Evolutionary conservation across 2,888 invertebrate species (phyloP), one percentile per base, ranked within the genome.

Genomic region (Drosophila putrida): DNA sequence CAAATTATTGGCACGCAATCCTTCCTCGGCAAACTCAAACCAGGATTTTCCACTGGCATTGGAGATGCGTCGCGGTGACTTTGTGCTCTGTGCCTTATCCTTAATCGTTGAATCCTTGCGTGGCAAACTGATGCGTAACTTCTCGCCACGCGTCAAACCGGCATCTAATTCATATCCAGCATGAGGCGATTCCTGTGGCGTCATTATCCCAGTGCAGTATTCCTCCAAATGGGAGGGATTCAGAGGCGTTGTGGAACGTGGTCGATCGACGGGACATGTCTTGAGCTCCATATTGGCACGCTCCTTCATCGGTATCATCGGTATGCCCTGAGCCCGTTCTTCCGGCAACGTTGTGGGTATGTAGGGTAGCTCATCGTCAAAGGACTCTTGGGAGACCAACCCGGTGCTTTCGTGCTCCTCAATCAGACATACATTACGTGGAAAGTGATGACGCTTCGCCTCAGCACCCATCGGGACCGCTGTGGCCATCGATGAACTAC

Each of bases 311-410:
- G 97, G 97, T 75, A 97, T 94, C 88, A 97, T 95, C 15, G 97
- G 96, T 76, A 97, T 93, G 28, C 96, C 97, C 71, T 96, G 94
- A 13, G 97, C 95, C 73, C 97, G 95, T 93, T 97, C 97, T 91
- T 95, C 94, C 20, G 97, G 97, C 89, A 97, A 93, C 59, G 97
- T 97, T n/a, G 97, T 97, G 62, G 97, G 97, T 88, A 97, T 95
- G 91, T 97, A 97, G 2, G 97, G 97, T 89, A 97, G 93, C 92
- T 97, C 96, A 84, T 96, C 96, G 88, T 97, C 97, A 90, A 96
- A 96, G 39, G 97, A 97, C 90, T 97, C 97, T 90, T 96, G 95
- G 64, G 95, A 93, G 47, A 97, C 96, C 44, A 97, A 93, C 2
- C 95, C 95, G 75, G 95, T 95, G 74, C 96, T 94, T 91, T 97